Evolutionary conservation across 2,888 invertebrate species (phyloP), one percentile per base, ranked within the genome.

Genomic region (Noctuana brunneofusca): DNA sequence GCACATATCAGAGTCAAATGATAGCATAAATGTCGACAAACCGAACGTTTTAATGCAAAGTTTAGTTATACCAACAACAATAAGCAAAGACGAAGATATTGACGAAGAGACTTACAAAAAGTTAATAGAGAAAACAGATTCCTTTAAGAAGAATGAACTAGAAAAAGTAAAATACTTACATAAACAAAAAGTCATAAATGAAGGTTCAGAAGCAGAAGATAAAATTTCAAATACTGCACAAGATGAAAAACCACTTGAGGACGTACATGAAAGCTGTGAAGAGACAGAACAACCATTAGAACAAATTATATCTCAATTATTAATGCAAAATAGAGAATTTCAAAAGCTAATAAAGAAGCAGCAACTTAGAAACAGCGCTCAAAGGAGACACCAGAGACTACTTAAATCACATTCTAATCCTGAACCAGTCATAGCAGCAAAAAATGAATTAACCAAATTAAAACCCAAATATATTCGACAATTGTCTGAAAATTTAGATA

Each of bases 241-340:
- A 20, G 68, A 67, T 18, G 76, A 81, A 66, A 58, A 56, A 74
- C 68, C 65, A 65, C 70, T 66, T 69, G 79, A 68, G 73, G 81
- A 65, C 46, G 73, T 79, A 11, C 69, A 70, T 55, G 86, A 86
- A 69, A 84, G 75, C 54, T 80, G 80, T 41, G 84, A 89, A 71
- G 86, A 86, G 64, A 75, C 73, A 18, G 92, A 92, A 75, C 94
- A 93, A 77, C 95, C 93, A 54, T 89, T 95, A 71, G 95, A 96
- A 83, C 93, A 96, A 83, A 95, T 97, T 53, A 96, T 97, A 55
- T 95, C 96, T 0, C 96, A 96, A 76, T 88, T 97, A 12, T 85
- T 97, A 4, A 94, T 96, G 93, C 95, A 96, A 78, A 96, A 96
- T 75, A 93, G 95, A 71, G 96, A 96, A 67, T 96, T 97, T 69